Evolutionary conservation across 2,797 vertebrate genomes (phyloP).

Genomic region (Gymnoscopelus microlampas): DNA sequence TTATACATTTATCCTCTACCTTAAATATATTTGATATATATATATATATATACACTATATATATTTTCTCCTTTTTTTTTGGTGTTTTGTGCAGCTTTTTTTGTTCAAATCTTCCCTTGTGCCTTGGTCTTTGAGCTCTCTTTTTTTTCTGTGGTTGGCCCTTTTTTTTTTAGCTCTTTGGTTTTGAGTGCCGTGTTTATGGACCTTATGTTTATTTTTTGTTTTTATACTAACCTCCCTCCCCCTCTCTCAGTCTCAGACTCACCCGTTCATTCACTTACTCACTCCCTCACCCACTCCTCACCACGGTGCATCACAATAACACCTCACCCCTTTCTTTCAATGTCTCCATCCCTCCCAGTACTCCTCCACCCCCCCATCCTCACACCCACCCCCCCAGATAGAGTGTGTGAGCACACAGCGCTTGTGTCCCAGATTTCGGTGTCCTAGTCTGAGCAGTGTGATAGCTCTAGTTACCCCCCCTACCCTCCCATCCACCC

Average conservation of each 20-base stretch:
- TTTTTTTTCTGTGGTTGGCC: constrained; percentile 70
- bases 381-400: constrained; percentile 31
- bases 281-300: constrained; percentile 55
- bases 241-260: constrained; percentile 64
- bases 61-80: constrained; percentile 58
- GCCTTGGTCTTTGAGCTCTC: constrained; percentile 66
- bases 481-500: constrained; percentile 20
- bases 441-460: constrained; percentile 17
- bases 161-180: constrained; percentile 58
- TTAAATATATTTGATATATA: constrained; percentile 66
- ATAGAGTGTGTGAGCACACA: constrained; percentile 32
- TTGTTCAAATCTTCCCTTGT: constrained; percentile 70
- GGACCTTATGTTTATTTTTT: constrained; percentile 47
- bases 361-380: constrained; percentile 25
- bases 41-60: constrained; percentile 58
- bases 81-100: constrained; percentile 79
- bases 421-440: constrained; percentile 29
- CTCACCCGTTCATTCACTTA: constrained; percentile 59
- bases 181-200: constrained; percentile 74
- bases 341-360: constrained; percentile 54
- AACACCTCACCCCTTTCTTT: constrained; percentile 62
- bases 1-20: constrained; percentile 61
- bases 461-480: constrained; percentile 34
- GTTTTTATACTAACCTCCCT: constrained; percentile 58
- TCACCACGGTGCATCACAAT: constrained; percentile 59